These are phyloP conservation scores for Antheraea mylitta DNA, from an alignment of 1,140 invertebrate genomes.

Conservation along the genomic window DNA sequence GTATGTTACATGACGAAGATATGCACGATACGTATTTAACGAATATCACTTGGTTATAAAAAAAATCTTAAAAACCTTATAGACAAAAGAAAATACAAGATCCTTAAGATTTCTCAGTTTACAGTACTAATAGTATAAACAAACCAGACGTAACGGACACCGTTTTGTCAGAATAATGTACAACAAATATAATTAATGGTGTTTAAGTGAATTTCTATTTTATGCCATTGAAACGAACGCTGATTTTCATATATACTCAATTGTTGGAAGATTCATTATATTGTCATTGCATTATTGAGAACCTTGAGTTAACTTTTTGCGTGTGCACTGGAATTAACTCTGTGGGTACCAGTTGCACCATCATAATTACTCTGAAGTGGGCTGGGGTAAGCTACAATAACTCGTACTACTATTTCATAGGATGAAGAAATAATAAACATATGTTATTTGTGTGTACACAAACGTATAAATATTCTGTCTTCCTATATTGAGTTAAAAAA, in stretches of 20 bases:
- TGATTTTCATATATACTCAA: background rate
- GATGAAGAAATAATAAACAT: background rate
- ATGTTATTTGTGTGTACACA: too few species aligned
- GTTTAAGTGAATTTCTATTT: background rate
- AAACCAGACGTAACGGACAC: too few species aligned
- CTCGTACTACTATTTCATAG: background rate
- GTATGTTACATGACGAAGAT: too few species aligned
- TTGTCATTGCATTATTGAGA: slow-evolving; percentile 1
- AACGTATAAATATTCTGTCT: too few species aligned
- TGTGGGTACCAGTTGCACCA: slow-evolving; percentile 7
- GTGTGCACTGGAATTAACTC: background rate
- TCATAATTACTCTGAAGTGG: slow-evolving; percentile 8
- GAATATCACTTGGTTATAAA: too few species aligned
- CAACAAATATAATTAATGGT: background rate
- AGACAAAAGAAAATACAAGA: background rate
- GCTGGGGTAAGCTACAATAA: background rate
- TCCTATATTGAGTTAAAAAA: too few species aligned
- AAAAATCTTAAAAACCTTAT: too few species aligned
- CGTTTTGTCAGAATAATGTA: background rate
- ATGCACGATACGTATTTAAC: too few species aligned
- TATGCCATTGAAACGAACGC: background rate
- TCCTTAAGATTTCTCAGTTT: background rate
- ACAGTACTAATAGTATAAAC: background rate
- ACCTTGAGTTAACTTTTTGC: slow-evolving; percentile 8
- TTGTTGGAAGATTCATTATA: background rate